These are phyloP conservation scores for Linepithema humile DNA, from an alignment of 1,140 invertebrate species.

Conservation along the genomic window DNA sequence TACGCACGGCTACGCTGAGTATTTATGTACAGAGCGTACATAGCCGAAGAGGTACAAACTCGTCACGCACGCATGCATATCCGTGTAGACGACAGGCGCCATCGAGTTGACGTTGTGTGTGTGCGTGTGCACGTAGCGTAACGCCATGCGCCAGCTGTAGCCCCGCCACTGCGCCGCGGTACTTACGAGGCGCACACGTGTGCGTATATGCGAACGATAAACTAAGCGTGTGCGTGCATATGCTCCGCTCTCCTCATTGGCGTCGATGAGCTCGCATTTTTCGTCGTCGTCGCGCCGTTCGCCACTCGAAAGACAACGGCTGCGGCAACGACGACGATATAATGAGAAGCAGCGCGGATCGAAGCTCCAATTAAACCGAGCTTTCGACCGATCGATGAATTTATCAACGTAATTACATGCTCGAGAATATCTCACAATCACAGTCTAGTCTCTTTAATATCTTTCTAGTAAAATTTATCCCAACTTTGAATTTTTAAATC, in stretches of 20 bases:
- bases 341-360: not conserved
- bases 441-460: no score
- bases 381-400: slow-evolving; percentile 10
- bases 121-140: slow-evolving; percentile 23
- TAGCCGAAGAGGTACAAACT: slow-evolving; percentile 61
- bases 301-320: slow-evolving; percentile 45
- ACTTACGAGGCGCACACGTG: slow-evolving; percentile 2
- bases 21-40: slow-evolving; percentile 58
- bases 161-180: not conserved
- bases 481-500: no score
- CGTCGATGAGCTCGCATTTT: slow-evolving; percentile 70
- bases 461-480: no score
- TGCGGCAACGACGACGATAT: not conserved
- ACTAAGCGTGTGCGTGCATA: slow-evolving; percentile 60
- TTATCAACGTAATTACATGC: not conserved
- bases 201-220: slow-evolving; percentile 27
- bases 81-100: slow-evolving; percentile 80
- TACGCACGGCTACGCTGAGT: not conserved
- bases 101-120: slow-evolving; percentile 66
- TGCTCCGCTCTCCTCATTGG: slow-evolving; percentile 58
- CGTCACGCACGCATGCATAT: slow-evolving; percentile 81
- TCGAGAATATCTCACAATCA: not conserved
- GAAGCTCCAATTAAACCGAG: not conserved
- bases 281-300: slow-evolving; percentile 30
- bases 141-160: slow-evolving; percentile 42